Base-by-base conservation (phyloP, 2,113 vertebrate genomes). In the Thymallus thymallus region DNA sequence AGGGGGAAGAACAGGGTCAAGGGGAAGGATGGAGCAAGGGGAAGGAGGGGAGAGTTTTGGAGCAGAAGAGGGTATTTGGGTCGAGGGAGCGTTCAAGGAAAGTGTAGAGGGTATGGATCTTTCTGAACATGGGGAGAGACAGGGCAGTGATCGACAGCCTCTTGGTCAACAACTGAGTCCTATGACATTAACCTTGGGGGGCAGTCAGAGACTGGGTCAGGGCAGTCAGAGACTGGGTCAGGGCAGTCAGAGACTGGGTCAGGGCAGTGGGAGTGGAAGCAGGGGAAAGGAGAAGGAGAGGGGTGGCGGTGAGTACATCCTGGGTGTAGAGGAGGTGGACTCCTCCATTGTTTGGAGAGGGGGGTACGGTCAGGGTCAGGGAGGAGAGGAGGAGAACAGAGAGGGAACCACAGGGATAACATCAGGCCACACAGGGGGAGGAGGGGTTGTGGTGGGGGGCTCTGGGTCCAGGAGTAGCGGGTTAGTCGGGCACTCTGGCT, bases 301-400 rank as follows among this genome's bases (percentile, higher is more conserved):
- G 35, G 35, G 35, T 41, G 35, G 64, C 6, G 29, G 74, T 2
- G 26, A 51, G 3, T 20, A 0, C n/a, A 68, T 68, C 35, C 60
- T 69, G 6, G 61, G 22, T 46, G 70, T 0, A 46, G 86, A 89
- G 12, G 76, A 81, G 56, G 72, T 76, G 0, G 83, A 85, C 60
- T 78, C 80, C 32, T 35, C 35, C 10, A 63, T 6, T 3, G 48
- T 18, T 18, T 71, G 51, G 56, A 26, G 24, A 68, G 65, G 5
- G 3, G 30, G 16, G 12, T 6, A 18, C 0, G 0, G 63, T 23
- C 16, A 24, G 69, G 0, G 63, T 23, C 16, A 24, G 69, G 32
- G 56, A 18, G 56, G 22, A 18, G 56, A 16, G 70, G 77, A 35
- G 35, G 69, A 67, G 18, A 55, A 1, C 35, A 12, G 45, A 9